Evolutionary conservation across 2,797 vertebrate species (phyloP).

Genomic region (Naso thynnoides): DNA sequence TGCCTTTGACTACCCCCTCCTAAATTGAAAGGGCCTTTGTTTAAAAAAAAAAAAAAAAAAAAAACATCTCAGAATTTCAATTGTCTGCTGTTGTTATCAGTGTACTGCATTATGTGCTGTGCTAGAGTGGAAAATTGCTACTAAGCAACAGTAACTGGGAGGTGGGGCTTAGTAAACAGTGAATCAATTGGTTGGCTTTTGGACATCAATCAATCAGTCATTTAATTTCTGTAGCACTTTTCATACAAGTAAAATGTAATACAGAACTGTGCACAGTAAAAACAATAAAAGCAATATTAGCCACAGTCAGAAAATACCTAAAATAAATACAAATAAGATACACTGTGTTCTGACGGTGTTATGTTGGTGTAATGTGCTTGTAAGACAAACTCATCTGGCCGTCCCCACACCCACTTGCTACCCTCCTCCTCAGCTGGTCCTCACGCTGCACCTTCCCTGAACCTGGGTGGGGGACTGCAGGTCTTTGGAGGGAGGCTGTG

Average conservation of each 20-base stretch:
- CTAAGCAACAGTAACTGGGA: neutral
- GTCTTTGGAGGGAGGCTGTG: conserved; percentile 76
- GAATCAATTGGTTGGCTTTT: neutral
- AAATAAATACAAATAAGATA: conserved; percentile 5
- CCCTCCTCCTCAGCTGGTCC: conserved; percentile 10
- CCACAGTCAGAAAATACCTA: too few relatives aligned
- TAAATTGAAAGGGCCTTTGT: neutral
- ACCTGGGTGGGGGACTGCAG: conserved; percentile 43
- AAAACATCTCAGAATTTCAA: too few relatives aligned
- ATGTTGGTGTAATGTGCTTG: neutral
- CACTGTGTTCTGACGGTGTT: conserved; percentile 21
- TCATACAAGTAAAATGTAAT: too few relatives aligned
- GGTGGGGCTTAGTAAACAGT: neutral
- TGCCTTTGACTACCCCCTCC: neutral
- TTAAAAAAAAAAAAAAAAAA: too few relatives aligned
- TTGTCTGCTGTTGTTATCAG: neutral
- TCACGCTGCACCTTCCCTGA: conserved; percentile 51
- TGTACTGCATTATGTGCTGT: neutral
- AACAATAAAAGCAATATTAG: neutral
- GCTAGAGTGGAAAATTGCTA: neutral
- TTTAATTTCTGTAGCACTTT: too few relatives aligned
- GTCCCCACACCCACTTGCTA: neutral
- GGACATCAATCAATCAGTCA: too few relatives aligned
- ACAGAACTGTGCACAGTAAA: neutral
- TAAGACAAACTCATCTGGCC: conserved; percentile 26